Base-by-base conservation (phyloP, 2,797 vertebrate species). In the Pterois miles region DNA sequence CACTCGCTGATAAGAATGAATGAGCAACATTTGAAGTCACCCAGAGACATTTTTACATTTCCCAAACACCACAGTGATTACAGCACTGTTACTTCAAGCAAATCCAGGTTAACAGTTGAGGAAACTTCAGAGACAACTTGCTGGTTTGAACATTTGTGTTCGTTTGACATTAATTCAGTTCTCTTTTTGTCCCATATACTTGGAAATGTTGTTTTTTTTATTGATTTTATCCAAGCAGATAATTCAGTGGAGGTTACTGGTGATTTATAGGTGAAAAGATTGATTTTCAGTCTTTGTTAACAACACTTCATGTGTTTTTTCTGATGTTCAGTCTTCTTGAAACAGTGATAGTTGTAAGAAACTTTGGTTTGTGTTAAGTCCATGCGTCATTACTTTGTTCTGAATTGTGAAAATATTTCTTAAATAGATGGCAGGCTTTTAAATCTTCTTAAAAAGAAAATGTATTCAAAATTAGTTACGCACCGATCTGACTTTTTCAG, bases 1-100 rank as follows among this genome's bases (percentile, higher is more conserved):
- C 64, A 43, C 63, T 0, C 3, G 62, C n/a, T 84, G 84, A 86
- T 84, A 62, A 81, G 80, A 83, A 88, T 88, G 80, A 91, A 90
- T 88, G 85, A 71, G 85, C 60, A 16, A 59, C 60, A 52, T 86
- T 74, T 87, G 38, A 60, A 60, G 6, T 71, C 68, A 29, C 66
- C 64, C 14, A 3, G 60, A 77, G 84, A 78, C 70, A 63, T 84
- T 86, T 85, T 70, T 27, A 23, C 66, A 33, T 78, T 83, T 70
- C 50, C 75, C 76, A 66, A 76, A 80, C 66, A n/a, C 25, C 62
- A 34, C 46, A 54, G 27, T 22, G 67, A 36, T 25, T 65, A n/a
- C 60, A 70, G n/a, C 23, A 48, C 59, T 83, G 29, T 60, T 34
- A 27, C 53, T 77, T 64, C 10, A 38, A 18, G 54, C 27, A 73